These are phyloP conservation scores for Fragum whitleyi DNA, from an alignment of 2,888 invertebrate species.

Conservation along the genomic window DNA sequence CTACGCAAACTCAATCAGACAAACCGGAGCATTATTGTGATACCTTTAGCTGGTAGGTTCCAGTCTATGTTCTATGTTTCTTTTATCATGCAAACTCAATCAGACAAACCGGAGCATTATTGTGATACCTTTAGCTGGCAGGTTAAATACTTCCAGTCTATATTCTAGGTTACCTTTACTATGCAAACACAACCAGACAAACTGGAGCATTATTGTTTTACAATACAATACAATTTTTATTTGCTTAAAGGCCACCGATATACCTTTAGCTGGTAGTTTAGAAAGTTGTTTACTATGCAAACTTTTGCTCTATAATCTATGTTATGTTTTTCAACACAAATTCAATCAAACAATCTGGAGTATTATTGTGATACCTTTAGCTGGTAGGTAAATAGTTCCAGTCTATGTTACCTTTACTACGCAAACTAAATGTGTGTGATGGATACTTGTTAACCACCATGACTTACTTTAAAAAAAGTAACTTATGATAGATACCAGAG, in stretches of 20 bases:
- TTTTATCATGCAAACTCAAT: slow-evolving; percentile 93
- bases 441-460: no score
- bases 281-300: slow-evolving; percentile 92
- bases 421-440: slow-evolving; percentile 94
- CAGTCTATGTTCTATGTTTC: slow-evolving; percentile 91
- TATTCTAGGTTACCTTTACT: slow-evolving; percentile 91
- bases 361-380: slow-evolving; percentile 94
- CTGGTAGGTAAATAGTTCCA: slow-evolving; percentile 88
- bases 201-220: slow-evolving; percentile 91
- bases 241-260: no score
- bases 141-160: slow-evolving; percentile 91
- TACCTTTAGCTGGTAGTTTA: slow-evolving; percentile 94
- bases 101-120: slow-evolving; percentile 92
- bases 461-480: no score
- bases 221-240: no score
- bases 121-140: slow-evolving; percentile 94
- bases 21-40: slow-evolving; percentile 92
- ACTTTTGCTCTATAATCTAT: slow-evolving; percentile 84
- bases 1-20: slow-evolving; percentile 93
- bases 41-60: slow-evolving; percentile 94
- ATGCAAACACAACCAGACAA: slow-evolving; percentile 92
- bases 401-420: slow-evolving; percentile 91
- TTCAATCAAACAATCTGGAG: slow-evolving; percentile 89
- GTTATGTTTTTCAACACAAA: background rate
- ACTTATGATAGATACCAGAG: no score